Base-by-base conservation (phyloP, 1,140 invertebrate species). In the Drosophila fuyamai region DNA sequence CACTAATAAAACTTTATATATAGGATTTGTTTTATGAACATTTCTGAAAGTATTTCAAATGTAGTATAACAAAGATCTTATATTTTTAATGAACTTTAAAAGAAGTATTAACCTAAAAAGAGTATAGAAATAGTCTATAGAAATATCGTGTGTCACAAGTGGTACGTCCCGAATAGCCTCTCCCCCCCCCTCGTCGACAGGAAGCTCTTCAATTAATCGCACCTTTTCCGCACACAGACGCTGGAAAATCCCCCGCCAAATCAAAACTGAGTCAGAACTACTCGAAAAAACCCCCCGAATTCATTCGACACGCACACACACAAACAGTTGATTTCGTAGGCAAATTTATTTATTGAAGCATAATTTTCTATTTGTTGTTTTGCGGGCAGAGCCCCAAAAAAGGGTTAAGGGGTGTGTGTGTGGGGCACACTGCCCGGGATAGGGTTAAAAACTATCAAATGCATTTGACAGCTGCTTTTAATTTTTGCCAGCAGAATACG, bases 281-380 rank as follows among this genome's bases (percentile, higher is more conserved):
- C 60, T 74, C 67, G 59, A 58, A 59, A 86, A 88, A 74, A 74
- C 70, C 71, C 81, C 75, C 62, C 76, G 53, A 60, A 55, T 73
- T 61, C 46, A 29, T 12, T 5, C 13, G 9, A 72, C 63, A 59
- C 38, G 43, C 35, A 8, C 16, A 38, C 38, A 40, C n/a, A 1
- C 18, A 54, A 35, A 59, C 47, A 46, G 46, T 60, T 67, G 61
- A 75, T 57, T 55, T 53, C 72, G 53, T 62, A 60, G 58, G 60
- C 60, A 80, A 71, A 83, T 88, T 79, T 80, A 88, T 89, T 88
- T 88, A 88, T 89, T 88, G 83, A 89, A 89, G 85, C 76, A 84
- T 89, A 79, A 83, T 83, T 88, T 89, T 70, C 59, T 62, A 83
- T 88, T 78, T 86, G 82, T 81, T 86, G 73, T 80, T 79, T 58